Percentiles rank a stretch among this genome's conserved stretches.
Conservation (phyloP, 2,797 vertebrate species). For the Botia almorhae region DNA sequence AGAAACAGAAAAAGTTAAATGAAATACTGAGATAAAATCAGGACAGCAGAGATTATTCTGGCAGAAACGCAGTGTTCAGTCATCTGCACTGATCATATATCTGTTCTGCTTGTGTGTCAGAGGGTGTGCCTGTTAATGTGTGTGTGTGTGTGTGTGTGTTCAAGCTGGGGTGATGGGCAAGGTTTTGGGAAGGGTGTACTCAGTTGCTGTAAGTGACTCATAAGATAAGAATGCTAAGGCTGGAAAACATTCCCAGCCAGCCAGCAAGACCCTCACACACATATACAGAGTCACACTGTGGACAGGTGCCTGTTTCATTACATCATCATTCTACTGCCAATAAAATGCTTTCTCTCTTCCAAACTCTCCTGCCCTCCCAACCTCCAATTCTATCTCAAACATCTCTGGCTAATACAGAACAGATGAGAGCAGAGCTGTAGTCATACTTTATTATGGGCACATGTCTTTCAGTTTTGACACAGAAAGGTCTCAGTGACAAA, state of each 20-base stretch:
- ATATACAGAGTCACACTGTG: conserved; percentile 30
- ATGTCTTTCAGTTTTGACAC: conserved; percentile 1
- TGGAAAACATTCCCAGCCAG: conserved; percentile 73
- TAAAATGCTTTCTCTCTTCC: conserved; percentile 56
- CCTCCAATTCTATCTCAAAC: neutral
- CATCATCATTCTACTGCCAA: conserved; percentile 65
- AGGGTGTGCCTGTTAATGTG: conserved; percentile 38
- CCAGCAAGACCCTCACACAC: conserved; percentile 45
- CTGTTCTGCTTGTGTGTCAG: conserved; percentile 7
- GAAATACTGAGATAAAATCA: conserved; percentile 52
- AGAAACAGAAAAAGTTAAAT: too few species aligned
- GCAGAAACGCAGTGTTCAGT: conserved; percentile 39
- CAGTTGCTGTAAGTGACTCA: conserved; percentile 76
- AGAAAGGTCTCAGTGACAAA: neutral
- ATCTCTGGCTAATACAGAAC: conserved; percentile 12
- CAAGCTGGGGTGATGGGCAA: conserved; percentile 52
- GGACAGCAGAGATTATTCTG: conserved; percentile 53
- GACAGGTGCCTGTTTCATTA: conserved; percentile 73
- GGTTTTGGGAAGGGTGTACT: conserved; percentile 62
- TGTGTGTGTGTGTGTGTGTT: conserved; percentile 29
- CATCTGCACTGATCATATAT: conserved; percentile 15
- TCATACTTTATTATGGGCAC: neutral
- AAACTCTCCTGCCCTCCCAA: conserved; percentile 14
- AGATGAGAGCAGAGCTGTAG: conserved; percentile 10
- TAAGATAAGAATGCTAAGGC: conserved; percentile 75